These are phyloP conservation scores for Fragariocoptes setiger DNA, from an alignment of 1,140 invertebrate genomes.

Conservation along the genomic window DNA sequence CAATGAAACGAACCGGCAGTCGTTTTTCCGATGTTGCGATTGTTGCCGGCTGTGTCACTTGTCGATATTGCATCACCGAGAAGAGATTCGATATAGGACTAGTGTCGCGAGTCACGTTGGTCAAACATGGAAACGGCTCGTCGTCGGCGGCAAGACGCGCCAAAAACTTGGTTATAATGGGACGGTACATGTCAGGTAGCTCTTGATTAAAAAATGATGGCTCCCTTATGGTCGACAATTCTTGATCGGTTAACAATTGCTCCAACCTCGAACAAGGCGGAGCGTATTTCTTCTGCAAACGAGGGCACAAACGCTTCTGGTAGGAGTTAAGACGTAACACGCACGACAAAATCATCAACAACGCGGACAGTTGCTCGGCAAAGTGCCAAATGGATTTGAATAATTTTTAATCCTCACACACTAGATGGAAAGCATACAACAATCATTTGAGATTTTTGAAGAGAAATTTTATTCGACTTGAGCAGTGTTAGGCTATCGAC, in stretches of 20 bases:
- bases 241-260: constrained; percentile 11
- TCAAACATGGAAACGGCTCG: constrained; percentile 30
- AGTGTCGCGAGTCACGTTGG: constrained; percentile 19
- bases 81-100: constrained; percentile 5
- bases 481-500: too few relatives aligned
- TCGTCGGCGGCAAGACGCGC: constrained; percentile 11
- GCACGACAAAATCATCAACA: constrained; percentile 38
- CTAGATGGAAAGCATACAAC: constrained; percentile 47
- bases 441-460: not conserved
- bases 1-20: too few relatives aligned
- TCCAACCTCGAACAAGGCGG: not conserved
- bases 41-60: too few relatives aligned
- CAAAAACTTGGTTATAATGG: constrained; percentile 3
- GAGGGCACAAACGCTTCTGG: constrained; percentile 41
- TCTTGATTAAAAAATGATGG: constrained; percentile 11
- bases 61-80: not conserved
- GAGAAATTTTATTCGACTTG: too few relatives aligned
- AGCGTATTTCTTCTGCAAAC: constrained; percentile 18
- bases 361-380: constrained; percentile 29
- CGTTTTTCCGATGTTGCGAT: too few relatives aligned
- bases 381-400: constrained; percentile 33
- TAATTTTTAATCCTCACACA: constrained; percentile 63
- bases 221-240: constrained; percentile 11
- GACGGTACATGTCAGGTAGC: constrained; percentile 10
- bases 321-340: constrained; percentile 32